These are phyloP conservation scores for Antheraea assamensis DNA, from an alignment of 2,888 invertebrate species.

Conservation along the genomic window DNA sequence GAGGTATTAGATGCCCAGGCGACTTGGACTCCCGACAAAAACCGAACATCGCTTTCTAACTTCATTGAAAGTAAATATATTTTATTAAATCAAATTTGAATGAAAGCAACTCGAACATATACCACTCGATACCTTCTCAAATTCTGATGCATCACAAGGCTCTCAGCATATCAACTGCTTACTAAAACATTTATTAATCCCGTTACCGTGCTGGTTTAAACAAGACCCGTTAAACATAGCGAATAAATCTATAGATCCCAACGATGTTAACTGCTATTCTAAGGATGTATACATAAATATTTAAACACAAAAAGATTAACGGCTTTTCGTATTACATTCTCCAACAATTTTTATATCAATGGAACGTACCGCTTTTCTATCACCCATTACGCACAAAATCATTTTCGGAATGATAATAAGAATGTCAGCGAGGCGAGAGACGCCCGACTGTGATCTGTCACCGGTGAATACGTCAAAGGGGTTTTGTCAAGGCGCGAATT, in stretches of 20 bases:
- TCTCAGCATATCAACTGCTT: background rate
- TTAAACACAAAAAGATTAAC: background rate
- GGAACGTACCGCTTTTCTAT: constrained; percentile 15
- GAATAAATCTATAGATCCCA: background rate
- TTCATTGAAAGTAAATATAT: no score
- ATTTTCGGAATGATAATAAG: constrained; percentile 55
- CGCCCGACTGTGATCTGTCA: constrained; percentile 76
- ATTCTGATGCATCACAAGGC: background rate
- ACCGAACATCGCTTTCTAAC: no score
- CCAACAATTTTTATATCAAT: constrained; percentile 15
- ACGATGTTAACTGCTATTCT: background rate
- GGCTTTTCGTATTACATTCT: background rate
- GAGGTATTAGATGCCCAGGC: no score
- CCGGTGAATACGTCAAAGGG: constrained; percentile 74
- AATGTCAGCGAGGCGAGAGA: constrained; percentile 66
- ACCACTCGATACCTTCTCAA: background rate
- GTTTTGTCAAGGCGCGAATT: constrained; percentile 75
- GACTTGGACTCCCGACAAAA: no score
- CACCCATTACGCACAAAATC: constrained; percentile 16
- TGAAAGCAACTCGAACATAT: no score
- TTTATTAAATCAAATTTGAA: no score
- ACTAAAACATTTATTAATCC: background rate
- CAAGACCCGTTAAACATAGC: background rate
- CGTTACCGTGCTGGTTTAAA: background rate
- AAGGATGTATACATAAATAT: background rate